Conservation (phyloP, 2,113 vertebrate species). For the Tragelaphus buxtoni region DNA sequence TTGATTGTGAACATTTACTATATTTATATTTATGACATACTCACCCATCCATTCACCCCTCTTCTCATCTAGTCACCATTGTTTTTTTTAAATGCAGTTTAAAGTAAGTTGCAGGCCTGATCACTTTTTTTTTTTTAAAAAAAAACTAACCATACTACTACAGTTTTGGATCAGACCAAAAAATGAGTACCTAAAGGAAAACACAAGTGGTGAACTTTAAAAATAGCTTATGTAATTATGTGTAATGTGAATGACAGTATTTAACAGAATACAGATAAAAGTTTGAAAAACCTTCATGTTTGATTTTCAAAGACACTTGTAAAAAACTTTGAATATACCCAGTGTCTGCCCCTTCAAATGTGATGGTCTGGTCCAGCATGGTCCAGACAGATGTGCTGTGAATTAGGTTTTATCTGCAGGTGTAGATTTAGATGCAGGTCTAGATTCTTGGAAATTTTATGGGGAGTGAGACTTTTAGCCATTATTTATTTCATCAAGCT, state of each 20-base stretch:
- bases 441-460: slow-evolving; percentile 22
- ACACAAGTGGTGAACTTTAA: not conserved
- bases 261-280: not conserved
- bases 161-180: not conserved
- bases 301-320: not conserved
- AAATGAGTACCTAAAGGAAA: slow-evolving; percentile 8
- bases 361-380: not conserved
- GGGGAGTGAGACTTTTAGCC: not conserved
- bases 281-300: not conserved
- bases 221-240: not conserved
- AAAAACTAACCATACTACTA: not conserved
- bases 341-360: not conserved
- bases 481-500: slow-evolving; percentile 24
- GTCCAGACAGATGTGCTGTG: not conserved
- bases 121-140: not conserved
- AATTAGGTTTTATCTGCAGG: not conserved
- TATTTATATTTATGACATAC: not conserved
- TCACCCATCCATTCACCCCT: not conserved
- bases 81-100: not conserved
- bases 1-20: not conserved
- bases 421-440: not conserved
- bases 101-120: not conserved
- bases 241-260: not conserved
- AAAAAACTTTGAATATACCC: not conserved
- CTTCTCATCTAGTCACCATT: not conserved